phyloP scores from a whole-genome alignment of 2,113 vertebrate species.

The Cyprinodon variegatus region DNA sequence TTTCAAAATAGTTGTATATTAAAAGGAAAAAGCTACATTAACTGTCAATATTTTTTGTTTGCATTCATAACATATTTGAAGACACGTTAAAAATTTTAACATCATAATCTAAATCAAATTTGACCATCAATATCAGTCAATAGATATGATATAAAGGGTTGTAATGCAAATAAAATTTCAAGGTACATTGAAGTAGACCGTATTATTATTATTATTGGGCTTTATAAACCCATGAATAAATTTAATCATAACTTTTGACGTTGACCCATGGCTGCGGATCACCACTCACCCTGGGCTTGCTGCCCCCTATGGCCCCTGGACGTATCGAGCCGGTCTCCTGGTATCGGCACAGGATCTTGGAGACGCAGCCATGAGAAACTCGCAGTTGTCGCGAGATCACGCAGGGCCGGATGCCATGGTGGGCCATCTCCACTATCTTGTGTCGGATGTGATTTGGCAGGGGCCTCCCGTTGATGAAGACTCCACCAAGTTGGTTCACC shows the following conservation, averaged over 20 bases:
- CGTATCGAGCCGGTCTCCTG: slow-evolving; percentile 98
- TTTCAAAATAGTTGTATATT: no score
- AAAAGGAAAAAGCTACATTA: no score
- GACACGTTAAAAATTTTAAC: background rate
- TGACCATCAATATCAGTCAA: background rate
- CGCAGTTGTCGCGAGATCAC: slow-evolving; percentile 97
- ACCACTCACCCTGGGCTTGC: slow-evolving; percentile 98
- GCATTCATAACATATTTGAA: no score
- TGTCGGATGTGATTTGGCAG: slow-evolving; percentile 98
- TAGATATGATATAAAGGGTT: background rate
- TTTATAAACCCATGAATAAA: background rate
- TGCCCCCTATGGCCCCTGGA: slow-evolving; percentile 96
- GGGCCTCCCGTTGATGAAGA: slow-evolving; percentile 98
- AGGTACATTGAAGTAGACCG: background rate
- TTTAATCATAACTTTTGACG: background rate
- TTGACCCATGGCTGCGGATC: slow-evolving; percentile 16
- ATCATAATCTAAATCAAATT: background rate
- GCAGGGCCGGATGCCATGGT: slow-evolving; percentile 97
- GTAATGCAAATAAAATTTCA: background rate
- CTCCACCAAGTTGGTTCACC: slow-evolving; percentile 97
- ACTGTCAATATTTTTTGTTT: no score
- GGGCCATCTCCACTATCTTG: slow-evolving; percentile 99
- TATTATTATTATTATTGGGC: background rate
- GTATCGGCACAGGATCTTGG: slow-evolving; percentile 98
- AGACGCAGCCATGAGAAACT: slow-evolving; percentile 97